A percentile compares a stretch with the other conserved stretches of the same genome.
phyloP scores from a whole-genome alignment of 2,113 vertebrate genomes.

The Origma solitaria region DNA sequence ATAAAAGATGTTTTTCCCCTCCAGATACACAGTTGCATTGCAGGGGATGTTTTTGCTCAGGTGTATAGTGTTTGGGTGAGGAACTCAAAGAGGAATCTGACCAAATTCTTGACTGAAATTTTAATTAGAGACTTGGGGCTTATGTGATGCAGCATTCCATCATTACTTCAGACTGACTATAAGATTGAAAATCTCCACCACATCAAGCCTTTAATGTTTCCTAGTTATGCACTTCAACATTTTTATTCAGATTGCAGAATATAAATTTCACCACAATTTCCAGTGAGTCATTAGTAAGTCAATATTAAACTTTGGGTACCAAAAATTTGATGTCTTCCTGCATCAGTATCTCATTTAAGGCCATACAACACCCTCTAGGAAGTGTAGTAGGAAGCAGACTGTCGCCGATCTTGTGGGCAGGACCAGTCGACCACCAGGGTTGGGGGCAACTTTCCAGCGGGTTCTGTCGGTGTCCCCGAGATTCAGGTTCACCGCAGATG shows the following conservation, averaged over 20 bases:
- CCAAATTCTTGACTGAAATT: neutral
- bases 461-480: too few relatives aligned
- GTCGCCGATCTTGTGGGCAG: too few relatives aligned
- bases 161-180: neutral
- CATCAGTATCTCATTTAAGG: neutral
- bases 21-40: neutral
- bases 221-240: neutral
- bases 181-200: neutral
- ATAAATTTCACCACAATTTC: neutral
- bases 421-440: too few relatives aligned
- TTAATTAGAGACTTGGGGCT: neutral
- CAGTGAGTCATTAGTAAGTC: neutral
- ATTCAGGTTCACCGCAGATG: too few relatives aligned
- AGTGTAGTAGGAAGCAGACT: neutral
- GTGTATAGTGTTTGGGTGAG: neutral
- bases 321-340: neutral
- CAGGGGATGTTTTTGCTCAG: neutral
- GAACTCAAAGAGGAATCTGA: neutral
- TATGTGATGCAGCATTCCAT: neutral
- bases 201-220: neutral
- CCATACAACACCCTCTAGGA: neutral
- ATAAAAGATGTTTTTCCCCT: rapidly evolving
- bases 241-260: neutral
- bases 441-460: too few relatives aligned
- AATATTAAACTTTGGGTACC: neutral